Evolutionary conservation across 2,888 invertebrate species (phyloP).

Genomic region (Lamellibrachia columna): DNA sequence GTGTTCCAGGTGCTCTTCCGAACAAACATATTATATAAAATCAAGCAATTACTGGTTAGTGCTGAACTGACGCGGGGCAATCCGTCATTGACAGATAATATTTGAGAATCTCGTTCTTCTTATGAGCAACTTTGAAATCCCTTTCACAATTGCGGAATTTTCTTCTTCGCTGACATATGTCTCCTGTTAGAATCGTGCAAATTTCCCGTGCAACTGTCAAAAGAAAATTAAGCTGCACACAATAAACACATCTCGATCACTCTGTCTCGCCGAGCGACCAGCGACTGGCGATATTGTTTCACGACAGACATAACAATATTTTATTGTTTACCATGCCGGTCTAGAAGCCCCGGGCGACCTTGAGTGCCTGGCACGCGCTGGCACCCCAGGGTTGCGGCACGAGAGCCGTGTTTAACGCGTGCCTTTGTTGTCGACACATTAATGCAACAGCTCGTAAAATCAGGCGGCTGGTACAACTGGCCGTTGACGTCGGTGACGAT

Average conservation of each 20-base stretch:
- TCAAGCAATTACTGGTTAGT: neutral
- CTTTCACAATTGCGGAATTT: neutral
- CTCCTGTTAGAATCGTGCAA: neutral
- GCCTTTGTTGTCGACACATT: neutral
- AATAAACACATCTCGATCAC: neutral
- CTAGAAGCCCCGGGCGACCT: neutral
- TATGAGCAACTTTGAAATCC: neutral
- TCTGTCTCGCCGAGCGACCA: neutral
- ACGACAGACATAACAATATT: constrained; percentile 10
- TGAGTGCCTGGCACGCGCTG: neutral
- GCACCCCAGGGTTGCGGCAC: neutral
- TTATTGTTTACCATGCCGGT: neutral
- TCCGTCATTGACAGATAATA: neutral
- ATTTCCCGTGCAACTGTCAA: neutral
- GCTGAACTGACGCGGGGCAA: neutral
- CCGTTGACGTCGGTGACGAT: neutral
- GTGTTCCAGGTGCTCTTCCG: neutral
- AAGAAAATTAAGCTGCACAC: neutral
- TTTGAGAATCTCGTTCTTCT: neutral
- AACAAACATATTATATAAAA: neutral
- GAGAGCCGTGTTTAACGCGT: neutral
- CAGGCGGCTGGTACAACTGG: neutral
- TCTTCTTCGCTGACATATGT: neutral
- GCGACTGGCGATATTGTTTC: neutral
- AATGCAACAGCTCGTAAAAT: neutral